These are phyloP conservation scores for Riparia riparia DNA, from an alignment of 2,113 vertebrate genomes.

Conservation along the genomic window DNA sequence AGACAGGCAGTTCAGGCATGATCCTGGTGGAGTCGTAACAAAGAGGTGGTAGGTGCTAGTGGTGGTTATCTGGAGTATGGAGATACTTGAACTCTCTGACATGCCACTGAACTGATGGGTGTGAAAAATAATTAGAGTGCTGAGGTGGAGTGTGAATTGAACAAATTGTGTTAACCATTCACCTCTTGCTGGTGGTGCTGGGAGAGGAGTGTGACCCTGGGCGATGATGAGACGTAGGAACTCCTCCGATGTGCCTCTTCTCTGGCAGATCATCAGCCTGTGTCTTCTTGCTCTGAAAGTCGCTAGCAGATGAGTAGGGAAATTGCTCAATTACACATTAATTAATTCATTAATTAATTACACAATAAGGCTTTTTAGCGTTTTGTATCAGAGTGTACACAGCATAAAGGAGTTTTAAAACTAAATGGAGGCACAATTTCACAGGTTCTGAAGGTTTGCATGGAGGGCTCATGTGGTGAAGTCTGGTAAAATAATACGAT, in stretches of 20 bases:
- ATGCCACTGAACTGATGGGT: background rate
- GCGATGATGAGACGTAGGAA: accelerated
- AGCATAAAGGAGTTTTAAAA: background rate
- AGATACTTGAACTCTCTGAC: background rate
- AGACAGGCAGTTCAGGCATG: accelerated
- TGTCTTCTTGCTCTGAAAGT: background rate
- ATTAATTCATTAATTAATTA: background rate
- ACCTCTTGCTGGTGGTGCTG: background rate
- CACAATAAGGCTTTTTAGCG: background rate
- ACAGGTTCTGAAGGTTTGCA: background rate
- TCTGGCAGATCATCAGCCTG: background rate
- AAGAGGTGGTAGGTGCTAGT: background rate
- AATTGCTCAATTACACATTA: background rate
- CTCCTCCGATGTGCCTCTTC: background rate
- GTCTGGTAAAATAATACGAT: background rate
- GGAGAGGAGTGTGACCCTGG: background rate
- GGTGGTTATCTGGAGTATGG: background rate
- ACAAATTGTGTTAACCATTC: background rate
- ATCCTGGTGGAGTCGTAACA: background rate
- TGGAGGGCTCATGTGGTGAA: background rate
- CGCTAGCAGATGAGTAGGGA: background rate
- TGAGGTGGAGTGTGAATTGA: background rate
- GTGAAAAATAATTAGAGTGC: background rate
- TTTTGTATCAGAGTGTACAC: background rate
- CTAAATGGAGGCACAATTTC: background rate